Evolutionary conservation across 1,140 invertebrate genomes (phyloP), one percentile per base, ranked within the genome.

Genomic region (Sycophila sp.): DNA sequence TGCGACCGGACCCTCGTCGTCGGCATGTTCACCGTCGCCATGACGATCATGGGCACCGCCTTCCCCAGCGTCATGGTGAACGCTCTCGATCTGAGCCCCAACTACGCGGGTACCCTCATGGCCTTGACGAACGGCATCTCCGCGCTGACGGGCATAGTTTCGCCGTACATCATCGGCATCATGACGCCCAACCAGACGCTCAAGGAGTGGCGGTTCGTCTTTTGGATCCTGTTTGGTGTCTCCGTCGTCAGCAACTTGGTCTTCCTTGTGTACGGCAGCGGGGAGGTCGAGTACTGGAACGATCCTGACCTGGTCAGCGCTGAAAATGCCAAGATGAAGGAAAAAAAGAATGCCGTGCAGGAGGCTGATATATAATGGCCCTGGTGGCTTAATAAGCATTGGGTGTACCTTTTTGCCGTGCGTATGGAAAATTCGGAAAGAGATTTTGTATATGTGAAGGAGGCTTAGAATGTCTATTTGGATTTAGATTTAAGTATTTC

Each of bases 121-220:
- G 94, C 94, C 2, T 87, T 96, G 45, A 93, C 94, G 0, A 96
- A 96, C 80, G 93, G 93, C 1, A 90, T 94, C 62, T 94, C 94
- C 2, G 93, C 93, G 0, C 87, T 95, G 1, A 91, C 93, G 45
- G 94, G 93, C 8, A 94, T 96, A 58, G 83, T 95, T 1, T 91
- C 91, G 19, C 94, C 95, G 0, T 91, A 90, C 78, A 84, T 95
- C 17, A 92, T 94, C 36, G 93, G 94, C 56, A 86, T 91, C 8
- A 86, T 96, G 70, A 94, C 93, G 51, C 89, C 89, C 76, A 88
- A 93, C 82, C 90, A 91, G 78, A 90, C 90, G 5, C 76, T 92
- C 19, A 83, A 88, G 10, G 90, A 95, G 85, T 96, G 95, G 95
- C 87, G 92, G 66, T 81, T 89, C 4, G 93, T 96, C 1, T 96